phyloP scores from a whole-genome alignment of 2,888 invertebrate genomes.

The Pristionchus fissidentatus region DNA sequence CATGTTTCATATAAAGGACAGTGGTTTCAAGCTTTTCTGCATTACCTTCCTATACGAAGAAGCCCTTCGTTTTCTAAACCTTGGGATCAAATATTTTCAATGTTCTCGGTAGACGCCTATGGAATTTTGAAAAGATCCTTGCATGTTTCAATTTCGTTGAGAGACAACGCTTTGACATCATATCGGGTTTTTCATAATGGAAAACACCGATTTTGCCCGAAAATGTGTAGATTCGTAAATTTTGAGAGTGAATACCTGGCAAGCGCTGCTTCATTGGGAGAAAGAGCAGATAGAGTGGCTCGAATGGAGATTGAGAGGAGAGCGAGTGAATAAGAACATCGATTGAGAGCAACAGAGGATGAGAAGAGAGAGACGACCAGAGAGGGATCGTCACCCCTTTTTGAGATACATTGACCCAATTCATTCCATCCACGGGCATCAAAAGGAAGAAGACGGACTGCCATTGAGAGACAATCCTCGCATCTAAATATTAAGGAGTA shows the following conservation, averaged over 20 bases:
- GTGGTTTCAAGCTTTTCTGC: too few species aligned
- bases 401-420: slow-evolving; percentile 15
- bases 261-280: not conserved
- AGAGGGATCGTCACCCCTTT: slow-evolving; percentile 7
- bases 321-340: not conserved
- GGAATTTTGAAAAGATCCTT: too few species aligned
- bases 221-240: too few species aligned
- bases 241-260: not conserved
- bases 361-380: not conserved
- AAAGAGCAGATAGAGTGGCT: not conserved
- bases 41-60: too few species aligned
- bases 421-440: not conserved
- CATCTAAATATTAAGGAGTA: not conserved
- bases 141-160: too few species aligned
- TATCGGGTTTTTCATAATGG: too few species aligned
- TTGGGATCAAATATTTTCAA: too few species aligned
- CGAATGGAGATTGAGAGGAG: not conserved
- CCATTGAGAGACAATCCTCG: not conserved
- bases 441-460: slow-evolving; percentile 9
- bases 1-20: too few species aligned
- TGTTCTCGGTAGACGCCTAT: too few species aligned
- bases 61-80: too few species aligned
- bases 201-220: too few species aligned
- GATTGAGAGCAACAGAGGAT: not conserved
- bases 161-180: too few species aligned